Evolutionary conservation across 2,113 vertebrate species (phyloP).

Genomic region (Hassar affinis): DNA sequence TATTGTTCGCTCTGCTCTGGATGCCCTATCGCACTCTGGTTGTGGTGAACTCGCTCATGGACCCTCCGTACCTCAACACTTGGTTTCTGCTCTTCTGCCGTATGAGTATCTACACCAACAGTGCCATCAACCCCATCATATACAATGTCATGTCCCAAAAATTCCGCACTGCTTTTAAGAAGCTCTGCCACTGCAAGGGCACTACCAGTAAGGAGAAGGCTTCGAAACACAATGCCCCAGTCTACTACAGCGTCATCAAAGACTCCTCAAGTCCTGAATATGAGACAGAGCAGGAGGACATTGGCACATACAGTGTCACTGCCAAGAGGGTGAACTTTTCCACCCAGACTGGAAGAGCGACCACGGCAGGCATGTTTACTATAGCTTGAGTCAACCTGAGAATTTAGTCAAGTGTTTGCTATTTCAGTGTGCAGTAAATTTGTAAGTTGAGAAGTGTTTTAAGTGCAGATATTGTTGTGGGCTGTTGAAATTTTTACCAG

Average conservation of each 20-base stretch:
- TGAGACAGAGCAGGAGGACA: slow-evolving; percentile 35
- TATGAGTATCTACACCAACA: slow-evolving; percentile 63
- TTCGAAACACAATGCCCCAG: slow-evolving; percentile 1
- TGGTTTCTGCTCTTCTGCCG: slow-evolving; percentile 65
- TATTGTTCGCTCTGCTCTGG: slow-evolving; percentile 64
- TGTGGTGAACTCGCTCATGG: slow-evolving; percentile 62
- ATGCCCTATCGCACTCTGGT: slow-evolving; percentile 61
- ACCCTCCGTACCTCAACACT: slow-evolving; percentile 56
- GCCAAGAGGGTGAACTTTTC: slow-evolving; percentile 34
- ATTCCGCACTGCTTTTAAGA: slow-evolving; percentile 57
- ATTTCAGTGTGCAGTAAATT: too few relatives aligned
- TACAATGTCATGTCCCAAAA: slow-evolving; percentile 66
- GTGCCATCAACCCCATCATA: slow-evolving; percentile 62
- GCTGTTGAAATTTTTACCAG: neutral
- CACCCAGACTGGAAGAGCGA: neutral
- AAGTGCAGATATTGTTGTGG: neutral
- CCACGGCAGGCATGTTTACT: slow-evolving; percentile 17
- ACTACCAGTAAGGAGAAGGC: slow-evolving; percentile 3
- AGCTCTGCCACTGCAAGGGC: slow-evolving; percentile 54
- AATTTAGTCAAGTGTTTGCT: neutral
- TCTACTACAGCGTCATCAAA: slow-evolving; percentile 47
- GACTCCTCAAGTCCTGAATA: slow-evolving; percentile 36
- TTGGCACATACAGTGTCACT: slow-evolving; percentile 18
- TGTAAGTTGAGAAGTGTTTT: too few relatives aligned
- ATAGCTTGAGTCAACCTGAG: slow-evolving; percentile 24